These are phyloP conservation scores for Paramisgurnus dabryanus DNA, from an alignment of 2,113 vertebrate genomes.

Conservation along the genomic window DNA sequence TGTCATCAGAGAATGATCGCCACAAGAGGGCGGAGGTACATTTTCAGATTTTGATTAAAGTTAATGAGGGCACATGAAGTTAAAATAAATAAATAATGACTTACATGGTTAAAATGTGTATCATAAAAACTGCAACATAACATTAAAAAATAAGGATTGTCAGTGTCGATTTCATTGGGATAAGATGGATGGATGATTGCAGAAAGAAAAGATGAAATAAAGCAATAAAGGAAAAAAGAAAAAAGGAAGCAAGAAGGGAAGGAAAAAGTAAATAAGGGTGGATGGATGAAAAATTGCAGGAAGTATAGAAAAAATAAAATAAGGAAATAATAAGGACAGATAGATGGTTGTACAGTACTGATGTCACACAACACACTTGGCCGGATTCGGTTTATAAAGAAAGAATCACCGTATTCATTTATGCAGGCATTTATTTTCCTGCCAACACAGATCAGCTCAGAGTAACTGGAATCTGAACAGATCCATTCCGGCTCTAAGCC, in stretches of 20 bases:
- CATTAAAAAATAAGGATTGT: too few relatives aligned
- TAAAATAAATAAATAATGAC: too few relatives aligned
- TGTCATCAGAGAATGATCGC: too few relatives aligned
- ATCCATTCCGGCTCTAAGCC: constrained; percentile 36
- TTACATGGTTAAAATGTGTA: too few relatives aligned
- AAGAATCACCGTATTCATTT: constrained; percentile 27
- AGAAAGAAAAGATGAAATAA: too few relatives aligned
- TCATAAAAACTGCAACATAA: too few relatives aligned
- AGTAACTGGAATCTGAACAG: constrained; percentile 32
- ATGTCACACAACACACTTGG: constrained; percentile 20
- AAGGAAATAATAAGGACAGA: background rate
- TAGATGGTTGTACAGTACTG: background rate
- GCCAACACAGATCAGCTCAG: constrained; percentile 33
- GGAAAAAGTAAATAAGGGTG: background rate
- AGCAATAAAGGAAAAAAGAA: too few relatives aligned
- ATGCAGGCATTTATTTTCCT: constrained; percentile 16
- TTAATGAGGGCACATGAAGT: too few relatives aligned
- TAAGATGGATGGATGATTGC: background rate
- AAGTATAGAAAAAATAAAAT: background rate
- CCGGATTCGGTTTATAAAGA: constrained; percentile 28
- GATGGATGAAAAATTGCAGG: background rate
- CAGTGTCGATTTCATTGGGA: too few relatives aligned
- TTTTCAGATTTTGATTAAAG: too few relatives aligned
- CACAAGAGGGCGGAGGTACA: too few relatives aligned
- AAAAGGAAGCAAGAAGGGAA: too few relatives aligned